Evolutionary conservation across 2,113 vertebrate species (phyloP), one percentile per base, ranked within the genome.

Genomic region (Brachypteracias leptosomus): DNA sequence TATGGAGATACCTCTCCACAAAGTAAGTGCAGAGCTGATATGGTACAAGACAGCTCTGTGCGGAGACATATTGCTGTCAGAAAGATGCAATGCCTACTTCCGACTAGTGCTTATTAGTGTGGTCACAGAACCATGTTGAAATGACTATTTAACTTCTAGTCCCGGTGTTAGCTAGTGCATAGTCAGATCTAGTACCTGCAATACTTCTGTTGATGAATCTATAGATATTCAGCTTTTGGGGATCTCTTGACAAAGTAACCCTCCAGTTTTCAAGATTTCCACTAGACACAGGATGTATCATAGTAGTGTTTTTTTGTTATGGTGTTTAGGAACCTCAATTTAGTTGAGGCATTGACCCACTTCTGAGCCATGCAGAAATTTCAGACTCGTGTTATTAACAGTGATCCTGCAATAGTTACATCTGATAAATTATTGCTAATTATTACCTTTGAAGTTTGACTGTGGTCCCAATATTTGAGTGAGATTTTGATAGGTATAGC

Each of bases 161-260:
- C 20, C 11, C 75, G 12, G 7, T 47, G 26, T 29, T 46, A 58
- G 8, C 6, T 46, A 36, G 13, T 13, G 3, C 3, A 24, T 13
- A 44, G 20, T 67, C 25, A 44, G 7, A 8, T 86, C 44, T 77
- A 80, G 40, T 3, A 61, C 7, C 10, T 89, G 29, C 13, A 85
- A 19, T 47, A n/a, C 7, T 63, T 97, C 54, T 61, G 21, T 16
- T 87, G 16, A 38, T 81, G 35, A 55, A 88, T 52, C 7, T 11
- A 71, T 11, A 67, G 8, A 20, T 38, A 85, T 13, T 63, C 9
- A 59, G 5, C 5, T 47, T 95, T 20, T 55, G 6, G 11, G 4
- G 3, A 5, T 71, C 3, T 19, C 9, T 57, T 49, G 57, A 5
- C 3, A 3, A 55, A 93, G 5, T 2, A 71, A 36, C 0, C 0